A percentile compares a stretch with the other conserved stretches of the same genome.
These are phyloP conservation scores for Gnathochromis pfefferi DNA, from an alignment of 2,113 vertebrate genomes.

Conservation along the genomic window DNA sequence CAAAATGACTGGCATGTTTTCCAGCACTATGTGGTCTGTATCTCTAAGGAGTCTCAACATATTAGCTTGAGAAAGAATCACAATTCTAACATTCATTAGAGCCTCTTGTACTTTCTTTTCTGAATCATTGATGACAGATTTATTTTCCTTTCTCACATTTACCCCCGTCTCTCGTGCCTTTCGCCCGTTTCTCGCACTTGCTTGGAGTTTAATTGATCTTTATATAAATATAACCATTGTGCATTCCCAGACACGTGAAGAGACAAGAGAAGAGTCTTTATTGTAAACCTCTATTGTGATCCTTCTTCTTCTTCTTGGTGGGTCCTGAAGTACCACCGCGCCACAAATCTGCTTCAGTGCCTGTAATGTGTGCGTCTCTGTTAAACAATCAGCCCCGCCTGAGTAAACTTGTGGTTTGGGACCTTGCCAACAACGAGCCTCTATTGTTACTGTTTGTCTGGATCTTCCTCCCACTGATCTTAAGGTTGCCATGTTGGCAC, in stretches of 20 bases:
- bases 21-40: not conserved
- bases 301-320: constrained; percentile 62
- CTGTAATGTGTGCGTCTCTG: constrained; percentile 7
- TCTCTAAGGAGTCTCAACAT: not conserved
- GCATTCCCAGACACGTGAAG: constrained; percentile 53
- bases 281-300: constrained; percentile 43
- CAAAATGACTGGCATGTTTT: constrained; percentile 61
- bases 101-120: not conserved
- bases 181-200: not conserved
- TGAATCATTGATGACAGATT: not conserved
- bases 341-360: constrained; percentile 45
- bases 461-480: constrained; percentile 50
- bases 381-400: constrained; percentile 39
- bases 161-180: not conserved
- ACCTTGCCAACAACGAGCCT: constrained; percentile 29
- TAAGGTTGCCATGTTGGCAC: constrained; percentile 49
- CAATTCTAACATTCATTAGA: not conserved
- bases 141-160: not conserved
- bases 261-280: constrained; percentile 38
- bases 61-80: not conserved
- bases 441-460: constrained; percentile 54
- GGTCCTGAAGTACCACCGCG: constrained; percentile 50
- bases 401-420: constrained; percentile 53
- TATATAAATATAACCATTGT: constrained; percentile 47
- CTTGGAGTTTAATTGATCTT: constrained; percentile 19